These are phyloP conservation scores for Ophthalmolycus amberensis DNA, from an alignment of 2,113 vertebrate genomes.

Conservation along the genomic window DNA sequence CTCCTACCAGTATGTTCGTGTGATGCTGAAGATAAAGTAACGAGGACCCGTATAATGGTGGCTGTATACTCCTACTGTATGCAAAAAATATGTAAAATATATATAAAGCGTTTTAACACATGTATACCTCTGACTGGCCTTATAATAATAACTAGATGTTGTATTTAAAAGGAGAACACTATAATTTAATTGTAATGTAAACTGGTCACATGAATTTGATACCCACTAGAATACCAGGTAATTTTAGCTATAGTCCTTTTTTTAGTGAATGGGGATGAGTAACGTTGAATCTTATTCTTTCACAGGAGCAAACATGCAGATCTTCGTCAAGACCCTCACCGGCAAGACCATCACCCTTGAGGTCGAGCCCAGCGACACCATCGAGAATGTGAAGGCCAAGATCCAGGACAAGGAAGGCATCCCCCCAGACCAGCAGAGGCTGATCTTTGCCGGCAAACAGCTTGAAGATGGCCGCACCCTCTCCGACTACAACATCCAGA, in stretches of 20 bases:
- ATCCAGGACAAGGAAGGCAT: conserved; percentile 66
- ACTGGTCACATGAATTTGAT: neutral
- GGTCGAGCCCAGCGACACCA: conserved; percentile 61
- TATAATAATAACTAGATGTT: neutral
- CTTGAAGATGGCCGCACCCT: too few relatives aligned
- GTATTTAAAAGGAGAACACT: neutral
- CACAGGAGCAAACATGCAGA: conserved; percentile 60
- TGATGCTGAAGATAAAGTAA: neutral
- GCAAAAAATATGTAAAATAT: neutral
- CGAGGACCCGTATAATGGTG: neutral
- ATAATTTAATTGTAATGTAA: neutral
- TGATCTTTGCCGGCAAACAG: too few relatives aligned
- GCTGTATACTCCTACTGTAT: neutral
- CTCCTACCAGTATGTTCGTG: conserved; percentile 23
- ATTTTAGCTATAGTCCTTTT: neutral
- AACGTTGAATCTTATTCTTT: neutral
- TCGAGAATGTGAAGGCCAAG: conserved; percentile 61
- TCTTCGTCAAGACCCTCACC: conserved; percentile 65
- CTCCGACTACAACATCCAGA: too few relatives aligned
- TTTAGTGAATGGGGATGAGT: neutral
- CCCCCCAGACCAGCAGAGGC: conserved; percentile 62
- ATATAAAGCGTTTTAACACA: neutral
- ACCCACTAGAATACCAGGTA: neutral
- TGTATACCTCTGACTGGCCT: neutral
- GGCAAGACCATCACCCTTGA: conserved; percentile 67